Conservation (phyloP, 92 coral and sea anemone species). For the Epizoanthus stellaris region DNA sequence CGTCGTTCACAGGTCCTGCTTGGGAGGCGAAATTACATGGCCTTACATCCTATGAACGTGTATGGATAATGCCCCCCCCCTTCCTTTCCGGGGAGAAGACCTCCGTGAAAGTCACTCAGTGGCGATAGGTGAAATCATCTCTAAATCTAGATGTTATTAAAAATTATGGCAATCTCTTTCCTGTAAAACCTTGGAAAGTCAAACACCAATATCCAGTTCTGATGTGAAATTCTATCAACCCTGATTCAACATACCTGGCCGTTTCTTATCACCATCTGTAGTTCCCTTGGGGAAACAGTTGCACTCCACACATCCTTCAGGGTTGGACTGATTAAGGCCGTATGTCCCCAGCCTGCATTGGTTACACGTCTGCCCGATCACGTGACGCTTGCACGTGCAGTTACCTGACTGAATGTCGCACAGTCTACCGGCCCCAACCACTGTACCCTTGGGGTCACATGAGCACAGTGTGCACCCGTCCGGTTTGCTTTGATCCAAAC, state of each 20-base stretch:
- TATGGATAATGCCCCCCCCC: too few species aligned
- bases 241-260: slow-evolving; percentile 53
- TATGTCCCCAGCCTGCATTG: slow-evolving; percentile 82
- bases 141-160: too few species aligned
- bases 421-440: slow-evolving; percentile 65
- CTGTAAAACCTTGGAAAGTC: too few species aligned
- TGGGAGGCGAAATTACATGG: too few species aligned
- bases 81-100: too few species aligned
- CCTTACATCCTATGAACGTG: too few species aligned
- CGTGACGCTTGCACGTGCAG: slow-evolving; percentile 87
- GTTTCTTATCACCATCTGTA: slow-evolving; percentile 60
- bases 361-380: slow-evolving; percentile 79
- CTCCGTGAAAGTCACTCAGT: too few species aligned
- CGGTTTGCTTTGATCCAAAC: slow-evolving; percentile 64
- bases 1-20: too few species aligned
- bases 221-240: too few species aligned
- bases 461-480: slow-evolving; percentile 83
- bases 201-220: too few species aligned
- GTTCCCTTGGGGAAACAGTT: slow-evolving; percentile 88
- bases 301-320: slow-evolving; percentile 88
- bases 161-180: too few species aligned
- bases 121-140: too few species aligned
- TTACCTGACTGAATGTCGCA: slow-evolving; percentile 85
- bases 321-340: slow-evolving; percentile 79
- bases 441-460: slow-evolving; percentile 92